Evolutionary conservation across 1,140 invertebrate genomes (phyloP).

Genomic region (Pseudomyrmex flavicornis): DNA sequence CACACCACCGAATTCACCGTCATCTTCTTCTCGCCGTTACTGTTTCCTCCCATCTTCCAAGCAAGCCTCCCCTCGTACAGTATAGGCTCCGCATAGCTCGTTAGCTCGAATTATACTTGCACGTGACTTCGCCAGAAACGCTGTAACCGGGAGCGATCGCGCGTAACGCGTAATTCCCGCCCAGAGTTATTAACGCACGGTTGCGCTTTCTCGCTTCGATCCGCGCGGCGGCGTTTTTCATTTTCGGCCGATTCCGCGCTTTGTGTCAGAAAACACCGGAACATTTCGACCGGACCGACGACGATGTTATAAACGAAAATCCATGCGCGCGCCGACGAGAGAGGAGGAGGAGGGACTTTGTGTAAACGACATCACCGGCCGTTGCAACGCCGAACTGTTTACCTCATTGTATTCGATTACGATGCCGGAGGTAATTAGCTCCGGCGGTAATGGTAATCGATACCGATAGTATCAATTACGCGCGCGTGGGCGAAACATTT

Average conservation of each 20-base stretch:
- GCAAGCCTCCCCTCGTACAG: constrained; percentile 6
- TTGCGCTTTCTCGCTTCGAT: constrained; percentile 53
- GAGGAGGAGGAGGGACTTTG: background rate
- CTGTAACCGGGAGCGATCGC: constrained; percentile 57
- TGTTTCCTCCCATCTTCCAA: constrained; percentile 42
- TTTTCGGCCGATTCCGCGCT: constrained; percentile 14
- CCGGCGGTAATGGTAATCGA: constrained; percentile 58
- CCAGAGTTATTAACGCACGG: constrained; percentile 62
- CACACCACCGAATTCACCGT: constrained; percentile 55
- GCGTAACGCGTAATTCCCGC: constrained; percentile 62
- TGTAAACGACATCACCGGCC: constrained; percentile 53
- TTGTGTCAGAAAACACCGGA: background rate
- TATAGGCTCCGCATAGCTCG: constrained; percentile 65
- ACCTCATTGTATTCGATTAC: constrained; percentile 62
- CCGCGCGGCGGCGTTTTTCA: constrained; percentile 32
- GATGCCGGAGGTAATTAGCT: constrained; percentile 59
- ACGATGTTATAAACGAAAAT: too few species aligned
- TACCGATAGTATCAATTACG: constrained; percentile 61
- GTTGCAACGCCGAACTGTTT: constrained; percentile 50
- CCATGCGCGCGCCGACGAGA: background rate
- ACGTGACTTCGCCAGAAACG: constrained; percentile 50
- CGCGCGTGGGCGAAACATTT: constrained; percentile 52
- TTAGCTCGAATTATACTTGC: constrained; percentile 76
- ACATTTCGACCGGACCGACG: background rate
- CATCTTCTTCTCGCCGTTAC: background rate